phyloP scores from a whole-genome alignment of 2,797 vertebrate genomes.

The Cryptoblepharus egeriae region DNA sequence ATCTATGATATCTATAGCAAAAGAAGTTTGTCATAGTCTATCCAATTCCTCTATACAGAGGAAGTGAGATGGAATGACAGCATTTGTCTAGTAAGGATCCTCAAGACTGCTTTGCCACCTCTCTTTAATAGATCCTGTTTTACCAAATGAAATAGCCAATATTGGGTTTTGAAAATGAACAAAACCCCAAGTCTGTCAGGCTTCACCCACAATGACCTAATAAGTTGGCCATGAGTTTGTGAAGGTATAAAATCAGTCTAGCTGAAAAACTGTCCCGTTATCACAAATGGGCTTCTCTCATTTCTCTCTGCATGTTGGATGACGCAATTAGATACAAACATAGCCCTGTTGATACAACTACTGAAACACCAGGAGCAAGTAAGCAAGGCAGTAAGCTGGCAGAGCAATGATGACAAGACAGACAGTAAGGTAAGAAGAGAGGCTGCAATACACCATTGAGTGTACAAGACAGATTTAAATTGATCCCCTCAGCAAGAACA shows the following conservation, averaged over 20 bases:
- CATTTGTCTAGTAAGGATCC: not conserved
- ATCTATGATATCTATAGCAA: not conserved
- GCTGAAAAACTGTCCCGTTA: not conserved
- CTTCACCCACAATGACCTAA: not conserved
- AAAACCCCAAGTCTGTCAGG: not conserved
- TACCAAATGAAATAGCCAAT: not conserved
- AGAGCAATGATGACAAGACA: not conserved
- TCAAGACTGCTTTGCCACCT: not conserved
- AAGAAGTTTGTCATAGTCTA: not conserved
- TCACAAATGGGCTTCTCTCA: not conserved
- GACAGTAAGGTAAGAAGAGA: not conserved
- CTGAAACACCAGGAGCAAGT: not conserved
- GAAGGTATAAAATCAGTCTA: not conserved
- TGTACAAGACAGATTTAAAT: not conserved
- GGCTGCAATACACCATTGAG: not conserved
- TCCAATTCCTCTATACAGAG: not conserved
- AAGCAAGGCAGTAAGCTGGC: not conserved
- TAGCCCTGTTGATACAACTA: not conserved
- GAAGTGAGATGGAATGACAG: not conserved
- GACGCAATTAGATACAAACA: not conserved
- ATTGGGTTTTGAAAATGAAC: not conserved
- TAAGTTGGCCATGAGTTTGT: too few relatives aligned
- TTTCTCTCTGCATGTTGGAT: not conserved
- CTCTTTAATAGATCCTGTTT: not conserved
- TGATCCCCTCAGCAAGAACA: not conserved